Conservation (phyloP, 2,888 invertebrate genomes). For the Conomelus anceps region DNA sequence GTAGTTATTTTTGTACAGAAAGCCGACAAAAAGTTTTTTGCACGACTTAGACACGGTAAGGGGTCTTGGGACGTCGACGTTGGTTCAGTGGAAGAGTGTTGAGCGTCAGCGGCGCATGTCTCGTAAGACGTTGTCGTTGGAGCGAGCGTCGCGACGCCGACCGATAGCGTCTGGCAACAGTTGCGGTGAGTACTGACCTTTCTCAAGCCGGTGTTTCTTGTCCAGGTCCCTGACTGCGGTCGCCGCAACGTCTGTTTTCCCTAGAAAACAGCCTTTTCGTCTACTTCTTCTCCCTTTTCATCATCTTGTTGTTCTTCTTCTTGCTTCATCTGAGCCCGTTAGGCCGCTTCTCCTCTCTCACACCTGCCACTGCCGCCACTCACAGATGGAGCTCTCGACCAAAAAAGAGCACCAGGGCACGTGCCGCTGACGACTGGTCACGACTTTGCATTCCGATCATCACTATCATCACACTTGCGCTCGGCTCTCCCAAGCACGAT, state of each 20-base stretch:
- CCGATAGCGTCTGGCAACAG: neutral
- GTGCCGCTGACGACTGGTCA: neutral
- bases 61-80: neutral
- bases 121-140: neutral
- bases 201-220: neutral
- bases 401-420: neutral
- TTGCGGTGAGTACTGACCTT: constrained; percentile 9
- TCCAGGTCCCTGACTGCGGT: neutral
- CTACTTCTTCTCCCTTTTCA: neutral
- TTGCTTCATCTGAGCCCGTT: neutral
- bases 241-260: neutral
- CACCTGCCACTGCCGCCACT: neutral
- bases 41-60: no score
- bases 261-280: no score
- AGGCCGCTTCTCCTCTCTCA: neutral
- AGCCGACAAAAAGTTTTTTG: neutral
- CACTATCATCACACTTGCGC: neutral
- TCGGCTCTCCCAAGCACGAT: neutral
- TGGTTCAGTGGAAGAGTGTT: neutral
- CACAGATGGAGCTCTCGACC: neutral
- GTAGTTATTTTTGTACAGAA: neutral
- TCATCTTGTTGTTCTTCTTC: no score
- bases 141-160: neutral
- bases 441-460: neutral
- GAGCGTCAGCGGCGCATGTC: neutral